phyloP scores from a whole-genome alignment of 2,888 invertebrate genomes.

The Embidobia sp. region DNA sequence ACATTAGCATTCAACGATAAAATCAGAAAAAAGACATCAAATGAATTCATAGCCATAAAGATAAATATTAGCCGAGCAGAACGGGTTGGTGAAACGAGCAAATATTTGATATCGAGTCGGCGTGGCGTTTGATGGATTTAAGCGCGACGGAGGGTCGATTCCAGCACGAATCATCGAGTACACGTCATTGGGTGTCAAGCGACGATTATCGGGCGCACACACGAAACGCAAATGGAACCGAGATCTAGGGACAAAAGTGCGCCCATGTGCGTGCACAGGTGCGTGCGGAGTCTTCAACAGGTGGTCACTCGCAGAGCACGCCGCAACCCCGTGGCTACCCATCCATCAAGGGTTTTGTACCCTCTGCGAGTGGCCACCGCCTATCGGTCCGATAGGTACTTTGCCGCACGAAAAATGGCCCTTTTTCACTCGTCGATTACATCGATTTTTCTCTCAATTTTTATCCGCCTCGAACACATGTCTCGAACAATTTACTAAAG shows the following conservation, averaged over 20 bases:
- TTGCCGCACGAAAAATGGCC: slow-evolving; percentile 58
- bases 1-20: too few species aligned
- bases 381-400: slow-evolving; percentile 67
- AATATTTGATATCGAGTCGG: slow-evolving; percentile 51
- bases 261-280: slow-evolving; percentile 78
- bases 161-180: slow-evolving; percentile 50
- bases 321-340: slow-evolving; percentile 78
- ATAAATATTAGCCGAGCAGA: slow-evolving; percentile 9
- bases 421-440: slow-evolving; percentile 67
- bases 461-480: too few species aligned
- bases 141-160: slow-evolving; percentile 30
- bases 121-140: slow-evolving; percentile 48
- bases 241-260: slow-evolving; percentile 49
- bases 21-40: background rate
- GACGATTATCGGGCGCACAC: slow-evolving; percentile 52
- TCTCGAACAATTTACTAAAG: too few species aligned
- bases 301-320: slow-evolving; percentile 77
- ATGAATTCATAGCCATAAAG: background rate
- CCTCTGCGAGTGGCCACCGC: slow-evolving; percentile 69
- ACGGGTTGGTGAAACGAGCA: slow-evolving; percentile 22
- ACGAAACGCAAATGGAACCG: slow-evolving; percentile 46
- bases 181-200: slow-evolving; percentile 59
- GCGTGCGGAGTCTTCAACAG: slow-evolving; percentile 79
- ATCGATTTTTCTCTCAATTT: slow-evolving; percentile 51
- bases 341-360: slow-evolving; percentile 81